Conservation (phyloP, 2,797 vertebrate species). For the Vipera latastei region DNA sequence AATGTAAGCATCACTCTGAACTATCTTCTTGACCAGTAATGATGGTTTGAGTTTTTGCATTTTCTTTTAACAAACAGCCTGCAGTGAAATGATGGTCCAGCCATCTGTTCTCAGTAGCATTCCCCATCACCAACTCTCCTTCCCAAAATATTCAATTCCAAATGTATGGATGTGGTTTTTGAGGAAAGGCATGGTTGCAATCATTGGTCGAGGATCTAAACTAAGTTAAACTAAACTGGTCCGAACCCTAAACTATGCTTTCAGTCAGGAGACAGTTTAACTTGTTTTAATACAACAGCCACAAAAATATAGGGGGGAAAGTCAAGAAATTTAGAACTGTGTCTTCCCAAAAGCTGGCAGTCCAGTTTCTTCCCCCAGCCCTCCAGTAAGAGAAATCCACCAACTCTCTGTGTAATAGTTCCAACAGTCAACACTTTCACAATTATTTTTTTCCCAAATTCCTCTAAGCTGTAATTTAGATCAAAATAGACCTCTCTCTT, state of each 20-base stretch:
- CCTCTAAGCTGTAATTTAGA: not conserved
- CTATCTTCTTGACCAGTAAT: slow-evolving; percentile 1
- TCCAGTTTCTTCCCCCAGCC: not conserved
- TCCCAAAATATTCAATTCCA: not conserved
- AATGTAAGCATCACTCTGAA: not conserved
- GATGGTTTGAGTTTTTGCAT: not conserved
- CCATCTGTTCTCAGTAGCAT: slow-evolving; percentile 16
- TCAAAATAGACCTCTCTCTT: not conserved
- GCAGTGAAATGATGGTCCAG: not conserved
- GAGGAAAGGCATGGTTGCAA: not conserved
- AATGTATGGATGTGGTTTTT: not conserved
- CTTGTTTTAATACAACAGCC: not conserved
- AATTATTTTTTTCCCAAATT: too few relatives aligned
- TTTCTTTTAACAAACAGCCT: slow-evolving; percentile 15
- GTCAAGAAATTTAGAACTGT: not conserved
- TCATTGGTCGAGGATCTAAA: too few relatives aligned
- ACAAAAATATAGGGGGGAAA: not conserved
- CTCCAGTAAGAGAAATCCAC: not conserved
- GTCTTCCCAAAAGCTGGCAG: not conserved
- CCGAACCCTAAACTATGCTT: not conserved
- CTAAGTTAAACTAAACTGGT: not conserved
- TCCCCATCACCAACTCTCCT: not conserved
- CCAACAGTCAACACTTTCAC: too few relatives aligned
- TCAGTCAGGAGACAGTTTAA: not conserved
- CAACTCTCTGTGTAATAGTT: not conserved